Percentiles rank a stretch among this genome's conserved stretches.
These are phyloP conservation scores for Sylvilagus floridanus DNA, from an alignment of 2,797 vertebrate species.

Conservation along the genomic window DNA sequence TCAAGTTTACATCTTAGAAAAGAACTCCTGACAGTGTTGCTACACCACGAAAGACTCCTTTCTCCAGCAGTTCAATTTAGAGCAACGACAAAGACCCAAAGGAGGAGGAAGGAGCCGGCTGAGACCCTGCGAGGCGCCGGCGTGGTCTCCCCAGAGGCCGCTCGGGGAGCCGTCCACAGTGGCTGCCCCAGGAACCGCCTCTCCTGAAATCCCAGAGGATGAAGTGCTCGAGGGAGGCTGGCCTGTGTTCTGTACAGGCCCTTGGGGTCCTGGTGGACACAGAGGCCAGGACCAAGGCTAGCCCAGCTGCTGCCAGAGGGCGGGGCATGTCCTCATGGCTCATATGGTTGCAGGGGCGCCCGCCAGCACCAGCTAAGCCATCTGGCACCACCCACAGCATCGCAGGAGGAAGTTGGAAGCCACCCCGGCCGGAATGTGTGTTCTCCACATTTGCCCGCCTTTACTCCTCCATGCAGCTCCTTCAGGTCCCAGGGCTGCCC, in stretches of 20 bases:
- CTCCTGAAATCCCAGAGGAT: conserved; percentile 71
- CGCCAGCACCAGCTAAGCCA: fast-evolving
- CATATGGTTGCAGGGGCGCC: background rate
- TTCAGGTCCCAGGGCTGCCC: background rate
- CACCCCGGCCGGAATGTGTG: fast-evolving
- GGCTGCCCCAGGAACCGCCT: conserved; percentile 73
- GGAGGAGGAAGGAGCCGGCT: conserved; percentile 78
- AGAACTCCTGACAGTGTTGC: conserved; percentile 81
- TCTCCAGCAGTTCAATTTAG: conserved; percentile 83
- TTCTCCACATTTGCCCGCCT: fast-evolving
- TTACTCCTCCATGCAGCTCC: fast-evolving
- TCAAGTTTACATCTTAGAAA: conserved; percentile 80
- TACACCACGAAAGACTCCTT: conserved; percentile 77
- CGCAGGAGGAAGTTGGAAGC: fast-evolving
- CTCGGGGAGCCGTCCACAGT: conserved; percentile 60
- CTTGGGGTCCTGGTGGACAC: background rate
- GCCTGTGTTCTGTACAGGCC: conserved; percentile 4
- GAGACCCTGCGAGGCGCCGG: conserved; percentile 74
- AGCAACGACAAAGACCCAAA: conserved; percentile 79
- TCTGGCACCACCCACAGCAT: fast-evolving
- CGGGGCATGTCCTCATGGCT: background rate
- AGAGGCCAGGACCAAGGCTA: conserved; percentile 27
- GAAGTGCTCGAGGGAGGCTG: conserved; percentile 66
- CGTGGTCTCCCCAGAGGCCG: conserved; percentile 67
- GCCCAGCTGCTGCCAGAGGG: background rate